Conservation (phyloP, 1,140 invertebrate species). For the Holcopasites calliopsidis region DNA sequence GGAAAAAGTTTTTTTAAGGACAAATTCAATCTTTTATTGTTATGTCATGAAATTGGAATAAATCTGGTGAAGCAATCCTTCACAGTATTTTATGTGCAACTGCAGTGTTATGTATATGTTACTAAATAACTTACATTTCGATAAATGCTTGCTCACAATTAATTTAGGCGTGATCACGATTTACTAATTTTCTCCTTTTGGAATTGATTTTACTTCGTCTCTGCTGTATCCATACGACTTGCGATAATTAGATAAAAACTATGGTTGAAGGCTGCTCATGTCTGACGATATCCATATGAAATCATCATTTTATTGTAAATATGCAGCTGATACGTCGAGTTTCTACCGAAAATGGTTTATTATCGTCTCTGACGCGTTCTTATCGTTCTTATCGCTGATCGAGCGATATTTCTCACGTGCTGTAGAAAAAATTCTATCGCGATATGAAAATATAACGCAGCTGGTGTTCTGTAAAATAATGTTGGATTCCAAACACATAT, state of each 20-base stretch:
- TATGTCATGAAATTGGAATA: too few species aligned
- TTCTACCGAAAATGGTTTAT: neutral
- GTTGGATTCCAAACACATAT: neutral
- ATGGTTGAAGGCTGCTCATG: neutral
- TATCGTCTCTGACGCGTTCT: neutral
- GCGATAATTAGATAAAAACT: neutral
- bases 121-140: too few species aligned
- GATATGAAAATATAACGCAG: neutral
- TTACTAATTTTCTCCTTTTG: too few species aligned
- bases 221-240: neutral
- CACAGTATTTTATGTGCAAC: too few species aligned
- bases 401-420: neutral
- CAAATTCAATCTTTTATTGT: too few species aligned
- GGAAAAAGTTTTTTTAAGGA: too few species aligned
- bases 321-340: neutral
- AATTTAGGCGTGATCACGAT: too few species aligned
- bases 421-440: neutral
- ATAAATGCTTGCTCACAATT: too few species aligned
- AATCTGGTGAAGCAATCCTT: too few species aligned
- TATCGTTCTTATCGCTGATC: slow-evolving; percentile 10
- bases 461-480: too few species aligned
- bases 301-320: neutral
- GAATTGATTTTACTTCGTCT: neutral
- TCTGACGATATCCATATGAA: neutral
- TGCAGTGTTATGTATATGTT: too few species aligned